Percentiles rank a stretch among this genome's conserved stretches.
These are phyloP conservation scores for Psittacula echo DNA, from an alignment of 2,797 vertebrate species.

Conservation along the genomic window DNA sequence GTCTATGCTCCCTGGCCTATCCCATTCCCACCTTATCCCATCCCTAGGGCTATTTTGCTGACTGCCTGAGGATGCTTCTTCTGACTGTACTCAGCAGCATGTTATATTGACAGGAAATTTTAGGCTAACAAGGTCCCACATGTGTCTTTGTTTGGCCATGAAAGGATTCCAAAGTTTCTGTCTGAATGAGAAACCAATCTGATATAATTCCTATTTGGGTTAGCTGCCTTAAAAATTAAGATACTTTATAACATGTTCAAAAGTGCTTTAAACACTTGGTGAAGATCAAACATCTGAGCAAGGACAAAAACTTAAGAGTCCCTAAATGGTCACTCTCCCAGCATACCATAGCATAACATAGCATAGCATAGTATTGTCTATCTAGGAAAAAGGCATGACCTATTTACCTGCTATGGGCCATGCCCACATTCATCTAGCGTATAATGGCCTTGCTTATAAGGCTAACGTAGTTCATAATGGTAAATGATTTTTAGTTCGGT, in stretches of 20 bases:
- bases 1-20: background rate
- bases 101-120: background rate
- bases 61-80: background rate
- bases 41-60: background rate
- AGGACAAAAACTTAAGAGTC: background rate
- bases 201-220: background rate
- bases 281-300: background rate
- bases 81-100: background rate
- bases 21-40: background rate
- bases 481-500: slow-evolving; percentile 17
- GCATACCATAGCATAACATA: background rate
- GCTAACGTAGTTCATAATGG: background rate
- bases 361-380: background rate
- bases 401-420: background rate
- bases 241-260: background rate
- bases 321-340: background rate
- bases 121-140: background rate
- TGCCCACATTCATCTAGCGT: background rate
- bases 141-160: background rate
- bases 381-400: background rate
- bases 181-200: background rate
- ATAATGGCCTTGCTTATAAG: background rate
- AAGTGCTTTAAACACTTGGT: background rate
- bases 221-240: background rate
- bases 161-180: background rate